Conservation (phyloP, 2,797 vertebrate genomes). For the Acropternis orthonyx region DNA sequence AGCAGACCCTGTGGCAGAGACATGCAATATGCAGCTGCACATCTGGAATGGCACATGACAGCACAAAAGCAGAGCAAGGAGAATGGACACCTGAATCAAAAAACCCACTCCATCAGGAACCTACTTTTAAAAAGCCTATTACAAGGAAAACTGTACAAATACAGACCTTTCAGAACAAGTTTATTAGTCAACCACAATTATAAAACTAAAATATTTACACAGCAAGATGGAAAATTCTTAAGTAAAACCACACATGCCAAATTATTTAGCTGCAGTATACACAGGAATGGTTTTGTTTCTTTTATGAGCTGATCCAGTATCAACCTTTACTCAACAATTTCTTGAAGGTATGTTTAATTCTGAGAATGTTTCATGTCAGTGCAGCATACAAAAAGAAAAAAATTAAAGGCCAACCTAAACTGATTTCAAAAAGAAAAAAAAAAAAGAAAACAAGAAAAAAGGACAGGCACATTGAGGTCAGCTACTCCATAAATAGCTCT, state of each 20-base stretch:
- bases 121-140: neutral
- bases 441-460: neutral
- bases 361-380: slow-evolving; percentile 28
- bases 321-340: slow-evolving; percentile 39
- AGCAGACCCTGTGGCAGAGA: neutral
- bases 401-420: neutral
- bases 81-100: neutral
- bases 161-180: slow-evolving; percentile 36
- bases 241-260: slow-evolving; percentile 31
- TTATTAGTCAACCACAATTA: slow-evolving; percentile 75
- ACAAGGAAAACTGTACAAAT: neutral
- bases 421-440: neutral
- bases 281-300: slow-evolving; percentile 68
- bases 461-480: slow-evolving; percentile 49
- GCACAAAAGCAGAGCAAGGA: neutral
- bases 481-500: neutral
- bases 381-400: neutral
- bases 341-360: slow-evolving; percentile 4
- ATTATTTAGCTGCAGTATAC: slow-evolving; percentile 68
- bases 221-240: slow-evolving; percentile 46
- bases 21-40: accelerated
- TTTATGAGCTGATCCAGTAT: neutral
- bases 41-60: neutral
- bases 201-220: slow-evolving; percentile 71
- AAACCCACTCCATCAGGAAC: neutral